Conservation (phyloP, 2,888 invertebrate species). For the Trissolcus brochymenae region DNA sequence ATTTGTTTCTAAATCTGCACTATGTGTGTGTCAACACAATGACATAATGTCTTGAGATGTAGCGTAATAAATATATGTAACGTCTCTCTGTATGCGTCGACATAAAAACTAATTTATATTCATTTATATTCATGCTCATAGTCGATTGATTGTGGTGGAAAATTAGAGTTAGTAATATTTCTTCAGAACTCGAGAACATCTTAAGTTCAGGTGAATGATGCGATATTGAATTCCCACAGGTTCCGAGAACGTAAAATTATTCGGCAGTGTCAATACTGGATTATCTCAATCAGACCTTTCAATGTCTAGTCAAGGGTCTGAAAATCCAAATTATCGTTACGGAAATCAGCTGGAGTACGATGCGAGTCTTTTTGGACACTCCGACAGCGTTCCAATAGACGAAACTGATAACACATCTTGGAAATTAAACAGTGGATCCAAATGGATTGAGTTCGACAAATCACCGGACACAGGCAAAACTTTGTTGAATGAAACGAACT, state of each 20-base stretch:
- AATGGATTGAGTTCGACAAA: conserved; percentile 75
- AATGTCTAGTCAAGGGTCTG: conserved; percentile 83
- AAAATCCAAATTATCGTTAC: conserved; percentile 86
- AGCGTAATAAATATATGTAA: too few relatives aligned
- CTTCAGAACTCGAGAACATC: too few relatives aligned
- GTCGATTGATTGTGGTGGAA: too few relatives aligned
- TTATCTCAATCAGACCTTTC: conserved; percentile 89
- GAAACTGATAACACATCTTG: conserved; percentile 74
- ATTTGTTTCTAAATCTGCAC: too few relatives aligned
- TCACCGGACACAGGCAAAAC: conserved; percentile 73
- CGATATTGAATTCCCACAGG: conserved; percentile 59
- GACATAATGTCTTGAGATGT: too few relatives aligned
- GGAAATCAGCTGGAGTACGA: conserved; percentile 88
- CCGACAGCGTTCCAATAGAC: conserved; percentile 78
- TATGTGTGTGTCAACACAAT: too few relatives aligned
- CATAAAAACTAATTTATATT: too few relatives aligned
- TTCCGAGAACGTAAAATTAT: conserved; percentile 74
- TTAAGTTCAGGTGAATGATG: conserved; percentile 4
- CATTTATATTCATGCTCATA: too few relatives aligned
- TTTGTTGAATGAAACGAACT: conserved; percentile 66
- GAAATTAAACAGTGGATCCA: conserved; percentile 69
- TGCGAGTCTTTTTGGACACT: conserved; percentile 84
- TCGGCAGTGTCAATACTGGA: conserved; percentile 83
- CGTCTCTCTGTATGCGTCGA: too few relatives aligned
- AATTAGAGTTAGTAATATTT: too few relatives aligned